A percentile compares a stretch with the other conserved stretches of the same genome.
phyloP scores from a whole-genome alignment of 2,797 vertebrate genomes.

The Anomalospiza imberbis region DNA sequence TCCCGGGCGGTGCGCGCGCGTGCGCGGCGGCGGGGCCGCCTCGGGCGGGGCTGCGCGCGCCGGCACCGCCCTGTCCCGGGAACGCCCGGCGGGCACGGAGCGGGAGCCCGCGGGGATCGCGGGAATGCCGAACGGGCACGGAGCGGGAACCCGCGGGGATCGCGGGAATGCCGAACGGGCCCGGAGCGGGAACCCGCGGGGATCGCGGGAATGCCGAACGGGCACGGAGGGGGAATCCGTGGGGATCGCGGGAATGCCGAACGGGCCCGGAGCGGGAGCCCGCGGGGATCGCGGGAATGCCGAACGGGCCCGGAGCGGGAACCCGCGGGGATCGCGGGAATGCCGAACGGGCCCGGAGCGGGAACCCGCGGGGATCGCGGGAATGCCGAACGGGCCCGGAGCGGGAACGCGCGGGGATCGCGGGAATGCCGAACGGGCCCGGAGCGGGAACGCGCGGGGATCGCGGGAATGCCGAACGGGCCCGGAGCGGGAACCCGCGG shows the following conservation, averaged over 20 bases:
- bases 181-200: neutral
- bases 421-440: neutral
- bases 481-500: rapidly evolving
- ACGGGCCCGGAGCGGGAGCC: neutral
- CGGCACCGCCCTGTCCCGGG: neutral
- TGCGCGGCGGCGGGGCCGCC: neutral
- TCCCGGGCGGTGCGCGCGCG: neutral
- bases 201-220: neutral
- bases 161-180: too few relatives aligned
- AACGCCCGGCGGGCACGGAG: neutral
- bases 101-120: too few relatives aligned
- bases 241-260: too few relatives aligned
- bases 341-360: too few relatives aligned
- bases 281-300: too few relatives aligned
- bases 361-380: too few relatives aligned
- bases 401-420: neutral
- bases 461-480: neutral
- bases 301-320: too few relatives aligned
- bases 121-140: neutral
- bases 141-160: rapidly evolving
- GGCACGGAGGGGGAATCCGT: too few relatives aligned
- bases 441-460: too few relatives aligned
- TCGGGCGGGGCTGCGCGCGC: neutral
- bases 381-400: too few relatives aligned
- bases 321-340: too few relatives aligned